Base-by-base conservation (phyloP, 2,797 vertebrate species). In the Bovichtus diacanthus region DNA sequence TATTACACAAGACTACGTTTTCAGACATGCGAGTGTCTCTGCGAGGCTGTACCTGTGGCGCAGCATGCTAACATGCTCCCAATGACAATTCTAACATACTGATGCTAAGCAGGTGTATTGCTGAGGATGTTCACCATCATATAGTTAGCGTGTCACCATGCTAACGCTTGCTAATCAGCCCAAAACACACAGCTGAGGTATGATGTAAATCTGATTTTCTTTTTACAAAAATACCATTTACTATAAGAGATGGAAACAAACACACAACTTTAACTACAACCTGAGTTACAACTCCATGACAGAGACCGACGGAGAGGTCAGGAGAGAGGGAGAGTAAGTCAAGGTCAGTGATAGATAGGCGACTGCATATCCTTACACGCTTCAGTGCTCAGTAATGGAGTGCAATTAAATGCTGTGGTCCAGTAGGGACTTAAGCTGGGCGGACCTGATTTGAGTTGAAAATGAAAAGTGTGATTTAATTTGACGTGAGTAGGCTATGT, bases 391-490 rank as follows among this genome's bases (percentile, higher is more conserved):
- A 70, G 41, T 83, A 88, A 85, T 85, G 76, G 63, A 78, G 44
- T 59, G 60, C 78, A 82, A 84, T 88, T 76, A 83, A 83, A 81
- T 59, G 51, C 47, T 50, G 21, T 44, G 50, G 63, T 80, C 78
- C 78, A 36, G 70, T 27, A 31, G 74, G 79, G 67, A 61, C 72
- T 80, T 71, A 46, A 74, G 69, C 61, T 47, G 27, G 49, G 38
- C 71, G 58, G 76, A 73, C 27, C 73, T 77, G 77, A 81, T 79
- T 75, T 50, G 36, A 77, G 72, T 47, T 64, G 16, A 61, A 81
- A 88, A 78, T 80, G 58, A 80, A 86, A 80, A 78, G 65, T 47
- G 58, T 67, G 61, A 83, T 84, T 86, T 72, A 76, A 87, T 86
- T 81, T 83, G 80, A 78, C 38, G 43, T 29, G 61, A 64, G 49